Evolutionary conservation across 92 coral and sea anemone species (phyloP), one percentile per base, ranked within the genome.

Genomic region (Scolanthus callimorphus): DNA sequence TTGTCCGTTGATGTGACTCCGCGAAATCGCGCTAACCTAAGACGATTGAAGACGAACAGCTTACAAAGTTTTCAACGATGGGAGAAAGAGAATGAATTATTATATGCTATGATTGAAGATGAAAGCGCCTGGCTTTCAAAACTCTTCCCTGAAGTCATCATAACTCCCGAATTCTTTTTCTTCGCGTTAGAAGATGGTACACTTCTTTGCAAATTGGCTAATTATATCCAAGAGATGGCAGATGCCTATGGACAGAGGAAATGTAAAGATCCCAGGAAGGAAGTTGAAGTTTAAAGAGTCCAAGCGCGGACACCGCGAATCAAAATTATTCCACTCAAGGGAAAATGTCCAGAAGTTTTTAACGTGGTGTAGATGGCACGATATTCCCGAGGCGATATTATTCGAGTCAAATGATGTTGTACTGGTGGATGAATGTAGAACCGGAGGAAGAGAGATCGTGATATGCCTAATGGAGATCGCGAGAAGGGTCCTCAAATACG

Each of bases 371-470:
- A 80, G 99, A 44, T 76, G 81, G 44, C 88, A 89, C 31, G 86
- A 81, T 20, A 78, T 94, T 55, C 92, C 99, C 31, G 96, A 94
- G 62, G 96, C 99, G 19, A 89, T 94, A 15, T 72, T 94, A 63
- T 94, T 94, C 62, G 99, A 94, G 55, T 94, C 99, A 27, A 94
- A 94, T 59, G 99, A 94, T 73, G 95, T 89, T 1, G 99, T 94
- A 21, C 80, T 84, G 49, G 99, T 90, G 10, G 99, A 94, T 45
- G 99, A 94, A 31, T 90, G 91, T 45, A 57, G 99, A 28, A 96
- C 92, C 45, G 99, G 99, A 2, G 84, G 99, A 45, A 39, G 99
- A 46, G 99, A 90, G 52, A 85, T 94, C 15, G 90, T 94, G 51
- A 94, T 94, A 27, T 94, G 99, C 47, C 71, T 94, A 21, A 94